These are phyloP conservation scores for Reticulitermes speratus DNA, from an alignment of 1,140 invertebrate species.

Conservation along the genomic window DNA sequence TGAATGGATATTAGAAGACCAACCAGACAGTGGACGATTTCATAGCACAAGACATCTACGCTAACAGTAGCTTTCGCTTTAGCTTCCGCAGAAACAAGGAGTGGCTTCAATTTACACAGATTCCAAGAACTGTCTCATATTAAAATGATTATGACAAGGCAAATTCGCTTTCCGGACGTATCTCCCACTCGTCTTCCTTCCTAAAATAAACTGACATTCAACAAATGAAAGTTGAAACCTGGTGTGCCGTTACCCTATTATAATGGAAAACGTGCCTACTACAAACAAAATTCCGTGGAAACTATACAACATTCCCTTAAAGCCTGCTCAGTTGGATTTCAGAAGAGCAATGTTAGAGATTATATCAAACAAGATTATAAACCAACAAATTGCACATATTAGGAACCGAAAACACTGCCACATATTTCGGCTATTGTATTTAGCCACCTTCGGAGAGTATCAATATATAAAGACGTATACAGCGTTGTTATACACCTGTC, in stretches of 20 bases:
- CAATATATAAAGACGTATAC: no score
- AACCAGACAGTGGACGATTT: background rate
- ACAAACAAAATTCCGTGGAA: background rate
- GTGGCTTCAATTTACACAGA: constrained; percentile 1
- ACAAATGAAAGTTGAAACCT: background rate
- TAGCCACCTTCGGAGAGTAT: no score
- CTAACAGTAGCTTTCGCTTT: background rate
- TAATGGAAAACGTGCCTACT: background rate
- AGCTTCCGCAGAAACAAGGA: background rate
- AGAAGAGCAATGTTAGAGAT: no score
- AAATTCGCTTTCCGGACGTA: background rate
- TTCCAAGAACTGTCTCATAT: background rate
- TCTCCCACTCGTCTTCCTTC: background rate
- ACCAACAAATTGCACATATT: no score
- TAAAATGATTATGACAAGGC: background rate
- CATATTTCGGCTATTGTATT: no score
- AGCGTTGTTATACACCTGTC: no score
- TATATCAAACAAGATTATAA: no score
- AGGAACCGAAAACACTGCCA: no score
- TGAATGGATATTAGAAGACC: background rate
- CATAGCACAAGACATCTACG: background rate
- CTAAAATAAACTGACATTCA: background rate
- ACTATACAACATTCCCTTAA: no score
- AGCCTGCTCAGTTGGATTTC: no score
- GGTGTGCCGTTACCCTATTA: background rate